Evolutionary conservation across 2,797 vertebrate species (phyloP).

Genomic region (Steatocranus sp.): DNA sequence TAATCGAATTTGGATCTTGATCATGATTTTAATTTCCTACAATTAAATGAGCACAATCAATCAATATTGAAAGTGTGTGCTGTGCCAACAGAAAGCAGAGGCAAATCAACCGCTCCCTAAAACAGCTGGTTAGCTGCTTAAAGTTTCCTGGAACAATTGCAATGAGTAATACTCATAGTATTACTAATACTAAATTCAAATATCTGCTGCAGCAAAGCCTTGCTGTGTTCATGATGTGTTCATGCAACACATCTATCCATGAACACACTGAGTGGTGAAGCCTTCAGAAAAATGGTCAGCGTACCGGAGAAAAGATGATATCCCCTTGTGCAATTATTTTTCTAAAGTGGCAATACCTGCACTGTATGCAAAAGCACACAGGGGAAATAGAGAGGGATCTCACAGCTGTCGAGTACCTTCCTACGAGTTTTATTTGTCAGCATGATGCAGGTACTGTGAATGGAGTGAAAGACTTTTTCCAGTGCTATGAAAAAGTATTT

Average conservation of each 20-base stretch:
- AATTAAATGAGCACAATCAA: rapidly evolving
- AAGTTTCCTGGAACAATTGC: background rate
- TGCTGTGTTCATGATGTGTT: no score
- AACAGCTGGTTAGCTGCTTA: background rate
- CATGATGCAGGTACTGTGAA: background rate
- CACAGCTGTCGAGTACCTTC: background rate
- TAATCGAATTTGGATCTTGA: background rate
- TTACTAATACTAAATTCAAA: background rate
- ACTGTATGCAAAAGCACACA: background rate
- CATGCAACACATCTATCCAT: background rate
- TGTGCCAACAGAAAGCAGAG: background rate
- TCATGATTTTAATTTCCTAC: background rate
- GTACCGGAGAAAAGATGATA: background rate
- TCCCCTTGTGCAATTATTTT: background rate
- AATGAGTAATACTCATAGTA: background rate
- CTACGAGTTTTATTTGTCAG: background rate
- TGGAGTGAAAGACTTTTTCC: background rate
- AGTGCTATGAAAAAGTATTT: background rate
- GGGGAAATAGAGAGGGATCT: background rate
- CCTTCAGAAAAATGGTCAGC: background rate
- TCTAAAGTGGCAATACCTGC: background rate
- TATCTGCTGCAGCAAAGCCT: background rate
- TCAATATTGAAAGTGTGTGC: background rate
- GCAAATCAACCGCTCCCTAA: background rate
- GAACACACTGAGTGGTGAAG: background rate